Percentiles rank a stretch among this genome's conserved stretches.
Conservation (phyloP, 1,140 invertebrate genomes). For the Drosophila lini region DNA sequence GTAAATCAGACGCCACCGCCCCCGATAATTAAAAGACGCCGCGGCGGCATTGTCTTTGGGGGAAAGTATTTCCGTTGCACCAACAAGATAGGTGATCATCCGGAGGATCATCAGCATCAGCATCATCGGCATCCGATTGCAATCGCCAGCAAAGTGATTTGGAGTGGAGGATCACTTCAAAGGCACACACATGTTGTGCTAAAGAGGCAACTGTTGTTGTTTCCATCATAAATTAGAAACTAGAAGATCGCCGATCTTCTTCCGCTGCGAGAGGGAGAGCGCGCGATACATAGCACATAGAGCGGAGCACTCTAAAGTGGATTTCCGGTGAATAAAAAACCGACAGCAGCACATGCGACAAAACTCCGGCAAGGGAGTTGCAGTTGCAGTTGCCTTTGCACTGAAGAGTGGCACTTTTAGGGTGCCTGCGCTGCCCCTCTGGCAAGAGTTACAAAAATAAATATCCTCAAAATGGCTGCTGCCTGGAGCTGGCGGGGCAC, state of each 20-base stretch:
- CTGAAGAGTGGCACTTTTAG: conserved; percentile 21
- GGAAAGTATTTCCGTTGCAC: conserved; percentile 74
- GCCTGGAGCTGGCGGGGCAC: conserved; percentile 14
- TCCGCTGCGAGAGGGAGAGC: conserved; percentile 31
- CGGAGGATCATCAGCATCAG: conserved; percentile 36
- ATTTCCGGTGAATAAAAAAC: conserved; percentile 82
- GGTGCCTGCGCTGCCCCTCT: conserved; percentile 27
- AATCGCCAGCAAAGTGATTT: conserved; percentile 23
- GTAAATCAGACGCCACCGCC: conserved; percentile 61
- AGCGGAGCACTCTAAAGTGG: conserved; percentile 67
- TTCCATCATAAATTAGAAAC: conserved; percentile 69
- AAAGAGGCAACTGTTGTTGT: conserved; percentile 64
- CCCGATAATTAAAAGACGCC: conserved; percentile 64
- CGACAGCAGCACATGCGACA: conserved; percentile 64
- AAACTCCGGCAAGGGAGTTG: conserved; percentile 49
- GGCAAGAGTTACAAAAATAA: conserved; percentile 71
- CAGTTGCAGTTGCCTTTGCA: conserved; percentile 25
- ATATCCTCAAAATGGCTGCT: conserved; percentile 57
- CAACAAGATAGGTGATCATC: conserved; percentile 70
- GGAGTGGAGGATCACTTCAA: conserved; percentile 56
- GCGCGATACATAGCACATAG: conserved; percentile 1
- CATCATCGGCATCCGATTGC: conserved; percentile 55
- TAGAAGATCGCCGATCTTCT: conserved; percentile 56
- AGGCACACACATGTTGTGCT: conserved; percentile 75
- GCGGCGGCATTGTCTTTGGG: conserved; percentile 41